Base-by-base conservation (phyloP, 2,113 vertebrate species). In the Myiopsitta monachus region DNA sequence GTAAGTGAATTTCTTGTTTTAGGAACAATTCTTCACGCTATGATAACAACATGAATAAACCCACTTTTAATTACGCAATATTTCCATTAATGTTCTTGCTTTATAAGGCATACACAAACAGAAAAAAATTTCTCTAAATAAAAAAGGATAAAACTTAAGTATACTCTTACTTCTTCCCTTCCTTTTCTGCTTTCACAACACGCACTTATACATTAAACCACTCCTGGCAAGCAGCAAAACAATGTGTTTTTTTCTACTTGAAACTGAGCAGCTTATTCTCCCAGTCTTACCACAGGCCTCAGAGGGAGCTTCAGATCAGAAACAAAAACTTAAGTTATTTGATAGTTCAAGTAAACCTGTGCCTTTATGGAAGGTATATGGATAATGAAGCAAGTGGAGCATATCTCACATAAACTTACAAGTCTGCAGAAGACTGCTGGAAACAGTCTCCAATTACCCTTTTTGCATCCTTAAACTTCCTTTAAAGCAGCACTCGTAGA, bases 261-360 rank as follows among this genome's bases (percentile, higher is more conserved):
- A 39, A 68, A 46, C 21, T 23, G 41, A 68, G 31, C 8, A 43
- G 10, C 18, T 64, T 49, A 90, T 52, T 19, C 54, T 85, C 41
- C 36, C 23, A 30, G 33, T 14, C 13, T 52, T 63, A 18, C 0
- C 2, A 59, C 11, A 57, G 10, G 18, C 4, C 47, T 33, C 26
- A 28, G 1, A 2, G 5, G 24, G 51, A 95, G 26, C 33, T 36
- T 51, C 41, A 61, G 38, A 83, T 18, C 24, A 70, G 31, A 83
- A 39, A 15, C 11, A 47, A 62, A 26, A 33, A 77, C 15, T 36
- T 1, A 0, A 0, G 10, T 24, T 27, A 49, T 51, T n/a, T 0
- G 0, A 46, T 6, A 7, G 36, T 13, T 80, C 54, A 86, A 36
- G n/a, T 5, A 36, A 67, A 44, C 1, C 0, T 0, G 0, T 3